These are phyloP conservation scores for Heterotilapia buettikoferi DNA, from an alignment of 2,113 vertebrate species.

Conservation along the genomic window DNA sequence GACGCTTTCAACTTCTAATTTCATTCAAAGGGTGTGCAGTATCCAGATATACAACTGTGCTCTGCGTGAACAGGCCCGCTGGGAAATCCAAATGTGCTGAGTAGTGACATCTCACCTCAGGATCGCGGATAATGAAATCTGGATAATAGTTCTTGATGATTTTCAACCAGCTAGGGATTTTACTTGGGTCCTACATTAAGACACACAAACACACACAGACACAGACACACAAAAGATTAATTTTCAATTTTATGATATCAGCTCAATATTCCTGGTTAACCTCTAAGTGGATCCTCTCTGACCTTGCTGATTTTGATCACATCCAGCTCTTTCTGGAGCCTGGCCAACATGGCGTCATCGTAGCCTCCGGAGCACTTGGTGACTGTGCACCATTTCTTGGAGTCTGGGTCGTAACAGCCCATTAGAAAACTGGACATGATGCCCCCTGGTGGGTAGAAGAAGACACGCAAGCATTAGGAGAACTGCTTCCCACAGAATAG, in stretches of 20 bases:
- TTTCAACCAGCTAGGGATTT: constrained; percentile 93
- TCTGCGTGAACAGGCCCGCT: not conserved
- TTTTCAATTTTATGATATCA: not conserved
- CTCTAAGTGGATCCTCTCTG: not conserved
- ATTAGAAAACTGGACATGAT: constrained; percentile 99
- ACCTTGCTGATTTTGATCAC: constrained; percentile 99
- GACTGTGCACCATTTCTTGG: constrained; percentile 95
- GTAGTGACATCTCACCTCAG: constrained; percentile 78
- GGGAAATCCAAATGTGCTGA: not conserved
- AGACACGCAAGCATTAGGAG: not conserved
- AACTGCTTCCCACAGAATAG: not conserved
- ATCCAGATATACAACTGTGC: not conserved
- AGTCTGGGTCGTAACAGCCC: constrained; percentile 91
- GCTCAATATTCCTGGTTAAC: not conserved
- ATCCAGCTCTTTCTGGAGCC: constrained; percentile 92
- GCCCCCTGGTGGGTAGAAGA: constrained; percentile 75
- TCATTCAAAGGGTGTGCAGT: not conserved
- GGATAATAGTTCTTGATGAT: constrained; percentile 98
- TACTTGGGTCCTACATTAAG: constrained; percentile 82
- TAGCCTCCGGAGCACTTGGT: constrained; percentile 95
- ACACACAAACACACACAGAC: constrained; percentile 8
- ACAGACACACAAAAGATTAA: not conserved
- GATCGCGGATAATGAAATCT: constrained; percentile 92
- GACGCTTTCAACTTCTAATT: not conserved
- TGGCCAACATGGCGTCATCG: constrained; percentile 86